Base-by-base conservation (phyloP, 1,140 invertebrate species). In the Lepidurus apus region DNA sequence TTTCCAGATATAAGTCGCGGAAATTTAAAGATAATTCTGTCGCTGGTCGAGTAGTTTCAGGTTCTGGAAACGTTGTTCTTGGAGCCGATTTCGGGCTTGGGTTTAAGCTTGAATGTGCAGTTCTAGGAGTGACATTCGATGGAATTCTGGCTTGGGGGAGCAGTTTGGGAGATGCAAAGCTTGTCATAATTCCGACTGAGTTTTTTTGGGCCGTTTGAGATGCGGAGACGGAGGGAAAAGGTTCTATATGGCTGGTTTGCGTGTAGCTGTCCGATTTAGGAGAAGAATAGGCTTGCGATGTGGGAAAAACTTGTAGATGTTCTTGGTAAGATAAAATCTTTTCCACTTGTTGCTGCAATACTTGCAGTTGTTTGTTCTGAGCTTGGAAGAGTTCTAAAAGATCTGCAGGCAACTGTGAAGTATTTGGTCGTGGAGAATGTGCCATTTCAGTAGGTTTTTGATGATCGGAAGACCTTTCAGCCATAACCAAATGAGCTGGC, bases 11-110 rank as follows among this genome's bases (percentile, higher is more conserved):
- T 10, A 79, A 74, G n/a, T 79, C 78, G 26, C 78, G 43, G 43
- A 79, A 79, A 43, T 74, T 79, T 24, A 79, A 26, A 3, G 78
- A 75, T 44, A 79, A 75, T 44, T 79, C 78, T 26, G 78, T 79
- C 0, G 17, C 7, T 10, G 76, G 76, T 24, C 44, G 53, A 7
- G 7, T 65, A 47, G 17, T 45, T n/a, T 77, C 26, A 9, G 76
- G 65, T 0, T 42, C 44, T 7, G 76, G 76, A 45, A 65, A 47
- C 4, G 44, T n/a, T n/a, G 42, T 2, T 7, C 13, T 43, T 26
- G 73, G 73, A 74, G 74, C 42, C 4, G 76, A 65, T 42, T 77
- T 5, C 8, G 13, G 42, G 11, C 65, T 77, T 13, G 42, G 76
- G 24, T 53, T 43, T 24, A 1, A 26, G 26, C 26, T 26, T 75